A percentile compares a stretch with the other conserved stretches of the same genome.
These are phyloP conservation scores for Stramonita haemastoma DNA, from an alignment of 2,888 invertebrate species.

Conservation along the genomic window DNA sequence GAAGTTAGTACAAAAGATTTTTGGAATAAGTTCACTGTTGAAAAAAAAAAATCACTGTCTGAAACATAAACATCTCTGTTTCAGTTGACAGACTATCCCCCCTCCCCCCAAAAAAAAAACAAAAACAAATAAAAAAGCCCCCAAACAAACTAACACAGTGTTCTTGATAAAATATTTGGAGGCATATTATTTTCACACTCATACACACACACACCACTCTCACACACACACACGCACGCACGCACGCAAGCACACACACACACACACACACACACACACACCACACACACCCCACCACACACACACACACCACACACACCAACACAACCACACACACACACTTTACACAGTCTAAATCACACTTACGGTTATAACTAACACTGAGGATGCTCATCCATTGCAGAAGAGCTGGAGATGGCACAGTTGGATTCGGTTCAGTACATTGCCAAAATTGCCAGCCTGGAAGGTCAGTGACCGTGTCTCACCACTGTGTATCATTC, in stretches of 20 bases:
- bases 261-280: constrained; percentile 12
- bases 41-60: too few species aligned
- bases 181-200: neutral
- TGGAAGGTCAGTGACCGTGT: constrained; percentile 67
- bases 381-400: constrained; percentile 53
- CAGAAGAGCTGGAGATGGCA: constrained; percentile 75
- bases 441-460: constrained; percentile 66
- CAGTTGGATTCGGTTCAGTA: constrained; percentile 71
- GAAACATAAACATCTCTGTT: too few species aligned
- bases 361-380: constrained; percentile 20
- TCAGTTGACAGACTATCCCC: too few species aligned
- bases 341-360: neutral
- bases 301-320: neutral
- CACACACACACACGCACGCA: neutral
- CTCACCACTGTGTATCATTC: neutral
- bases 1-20: too few species aligned
- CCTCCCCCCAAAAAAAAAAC: too few species aligned
- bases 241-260: neutral
- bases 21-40: too few species aligned
- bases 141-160: too few species aligned
- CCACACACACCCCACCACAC: neutral
- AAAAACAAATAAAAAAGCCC: too few species aligned
- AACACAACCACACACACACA: neutral
- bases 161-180: too few species aligned
- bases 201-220: neutral